Base-by-base conservation (phyloP, 2,113 vertebrate genomes). In the Pandion haliaetus region DNA sequence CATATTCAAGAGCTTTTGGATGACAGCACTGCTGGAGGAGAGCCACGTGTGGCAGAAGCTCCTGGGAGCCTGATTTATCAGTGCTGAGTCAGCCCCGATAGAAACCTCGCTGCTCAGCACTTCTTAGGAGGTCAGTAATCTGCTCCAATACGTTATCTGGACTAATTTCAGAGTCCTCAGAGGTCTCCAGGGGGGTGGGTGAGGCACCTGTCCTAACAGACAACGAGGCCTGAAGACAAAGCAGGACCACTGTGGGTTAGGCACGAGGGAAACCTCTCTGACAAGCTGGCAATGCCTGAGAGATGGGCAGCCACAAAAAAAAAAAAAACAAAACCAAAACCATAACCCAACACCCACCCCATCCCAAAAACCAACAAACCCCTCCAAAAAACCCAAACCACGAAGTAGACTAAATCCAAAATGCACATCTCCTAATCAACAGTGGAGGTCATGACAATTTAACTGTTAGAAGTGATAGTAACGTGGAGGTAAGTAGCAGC, bases 31-130 rank as follows among this genome's bases (percentile, higher is more conserved):
- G 74, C 79, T 86, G 61, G 67, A 88, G 59, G 63, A 77, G 36
- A 91, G 88, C 72, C 83, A 84, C 0, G 0, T 7, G 16, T 52
- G 49, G 69, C 65, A 76, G 14, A 0, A 0, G 14, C 61, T 76
- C 86, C 59, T 1, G 0, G 62, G 29, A 90, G 58, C 16, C 74
- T 25, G 58, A 78, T 57, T 4, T 65, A 49, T 57, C 83, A 38
- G 29, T 57, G 63, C 85, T 59, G 82, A 92, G 81, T 79, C 82
- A 86, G 88, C 80, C 42, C 7, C 0, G 1, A 67, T 0, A 76
- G 65, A 42, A 88, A 81, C 52, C 36, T 74, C 4, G 0, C 38
- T 32, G 91, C 90, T 88, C 85, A 90, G 85, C 71, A 47, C 57
- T 77, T 62, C 77, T 32, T 9, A 25, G 34, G 44, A 82, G 69